A percentile compares a stretch with the other conserved stretches of the same genome.
Evolutionary conservation across 2,888 invertebrate species (phyloP).

Genomic region (Tachina lurida): DNA sequence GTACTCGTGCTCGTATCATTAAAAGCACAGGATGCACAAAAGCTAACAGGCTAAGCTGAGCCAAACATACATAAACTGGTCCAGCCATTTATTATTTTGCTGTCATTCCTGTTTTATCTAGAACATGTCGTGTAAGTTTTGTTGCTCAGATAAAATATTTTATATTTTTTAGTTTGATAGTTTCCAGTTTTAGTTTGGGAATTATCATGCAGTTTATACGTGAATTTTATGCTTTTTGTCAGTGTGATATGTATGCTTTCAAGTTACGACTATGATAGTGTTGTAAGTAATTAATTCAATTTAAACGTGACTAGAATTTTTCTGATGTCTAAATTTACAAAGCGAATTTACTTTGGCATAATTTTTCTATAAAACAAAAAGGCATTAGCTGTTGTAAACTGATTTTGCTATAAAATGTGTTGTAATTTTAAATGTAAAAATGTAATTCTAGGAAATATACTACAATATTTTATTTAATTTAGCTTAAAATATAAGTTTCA

Average conservation of each 20-base stretch:
- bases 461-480: no score
- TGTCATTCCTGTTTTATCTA: neutral
- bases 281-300: slow-evolving; percentile 67
- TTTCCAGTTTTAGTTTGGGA: slow-evolving; percentile 27
- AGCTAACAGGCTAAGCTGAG: neutral
- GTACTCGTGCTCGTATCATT: no score
- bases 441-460: no score
- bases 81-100: neutral
- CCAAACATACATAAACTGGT: neutral
- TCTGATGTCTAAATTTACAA: slow-evolving; percentile 36
- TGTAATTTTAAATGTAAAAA: no score
- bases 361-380: neutral
- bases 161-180: neutral
- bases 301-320: slow-evolving; percentile 64
- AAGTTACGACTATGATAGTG: slow-evolving; percentile 40
- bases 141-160: neutral
- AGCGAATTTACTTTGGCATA: slow-evolving; percentile 12
- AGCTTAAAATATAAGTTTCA: no score
- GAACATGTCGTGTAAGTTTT: neutral
- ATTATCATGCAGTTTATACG: slow-evolving; percentile 66
- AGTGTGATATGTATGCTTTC: slow-evolving; percentile 13
- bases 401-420: no score
- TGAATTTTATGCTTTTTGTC: slow-evolving; percentile 65
- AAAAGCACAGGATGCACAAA: neutral
- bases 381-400: neutral